Evolutionary conservation across 2,888 invertebrate species (phyloP).

Genomic region (Strigamia crassipes): DNA sequence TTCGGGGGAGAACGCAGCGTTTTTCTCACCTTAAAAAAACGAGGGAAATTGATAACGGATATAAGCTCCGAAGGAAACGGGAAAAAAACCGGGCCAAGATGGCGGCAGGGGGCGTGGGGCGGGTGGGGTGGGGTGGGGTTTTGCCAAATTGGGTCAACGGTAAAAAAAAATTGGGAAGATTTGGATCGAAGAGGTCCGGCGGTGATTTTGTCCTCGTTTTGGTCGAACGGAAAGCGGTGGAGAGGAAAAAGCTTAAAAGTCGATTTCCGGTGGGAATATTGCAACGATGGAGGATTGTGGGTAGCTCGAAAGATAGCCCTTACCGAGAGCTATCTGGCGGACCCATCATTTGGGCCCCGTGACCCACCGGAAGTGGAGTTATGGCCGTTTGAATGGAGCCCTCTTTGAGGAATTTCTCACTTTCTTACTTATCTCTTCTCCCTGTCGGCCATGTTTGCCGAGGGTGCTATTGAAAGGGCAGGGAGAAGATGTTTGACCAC

Average conservation of each 20-base stretch:
- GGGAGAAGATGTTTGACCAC: neutral
- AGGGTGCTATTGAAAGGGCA: neutral
- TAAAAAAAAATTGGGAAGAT: neutral
- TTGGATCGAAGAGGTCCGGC: neutral
- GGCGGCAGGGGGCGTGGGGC: neutral
- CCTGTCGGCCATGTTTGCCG: neutral
- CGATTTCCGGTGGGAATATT: too few relatives aligned
- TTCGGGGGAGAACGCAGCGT: neutral
- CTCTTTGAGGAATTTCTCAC: neutral
- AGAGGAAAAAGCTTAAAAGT: neutral
- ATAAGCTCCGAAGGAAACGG: neutral
- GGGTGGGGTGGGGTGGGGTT: neutral
- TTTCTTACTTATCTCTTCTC: neutral
- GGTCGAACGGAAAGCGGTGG: neutral
- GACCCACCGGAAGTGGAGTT: too few relatives aligned
- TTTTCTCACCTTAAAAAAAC: neutral
- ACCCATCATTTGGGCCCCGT: too few relatives aligned
- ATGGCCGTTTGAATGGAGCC: too few relatives aligned
- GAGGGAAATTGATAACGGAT: conserved; percentile 13
- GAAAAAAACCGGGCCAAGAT: conserved; percentile 2
- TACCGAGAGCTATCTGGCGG: too few relatives aligned
- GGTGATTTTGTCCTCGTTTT: conserved; percentile 1
- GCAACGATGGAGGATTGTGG: too few relatives aligned
- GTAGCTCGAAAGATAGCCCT: too few relatives aligned
- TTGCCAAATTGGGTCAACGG: neutral